Conservation (phyloP, 2,113 vertebrate genomes). For the Isichthys henryi region DNA sequence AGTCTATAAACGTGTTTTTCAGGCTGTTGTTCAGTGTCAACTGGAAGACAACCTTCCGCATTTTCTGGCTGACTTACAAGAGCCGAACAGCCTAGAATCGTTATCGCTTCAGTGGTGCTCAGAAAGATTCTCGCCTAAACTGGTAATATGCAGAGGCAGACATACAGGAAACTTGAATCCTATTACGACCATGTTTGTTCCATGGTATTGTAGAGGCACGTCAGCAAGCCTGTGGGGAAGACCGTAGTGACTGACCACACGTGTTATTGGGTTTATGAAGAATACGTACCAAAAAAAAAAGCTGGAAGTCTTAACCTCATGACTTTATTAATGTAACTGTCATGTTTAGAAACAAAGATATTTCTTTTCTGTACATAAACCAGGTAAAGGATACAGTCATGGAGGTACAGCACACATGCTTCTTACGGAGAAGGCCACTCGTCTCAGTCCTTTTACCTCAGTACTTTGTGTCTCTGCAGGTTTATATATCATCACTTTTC, state of each 20-base stretch:
- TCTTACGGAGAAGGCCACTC: conserved; percentile 23
- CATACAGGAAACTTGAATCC: conserved; percentile 11
- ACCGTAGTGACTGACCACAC: not conserved
- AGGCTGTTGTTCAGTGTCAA: not conserved
- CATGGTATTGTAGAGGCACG: conserved; percentile 37
- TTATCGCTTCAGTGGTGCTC: not conserved
- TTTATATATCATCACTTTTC: conserved; percentile 46
- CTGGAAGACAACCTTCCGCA: not conserved
- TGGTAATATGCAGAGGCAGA: conserved; percentile 24
- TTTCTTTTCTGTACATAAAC: conserved; percentile 12
- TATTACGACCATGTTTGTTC: conserved; percentile 1
- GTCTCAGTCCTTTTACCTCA: conserved; percentile 19
- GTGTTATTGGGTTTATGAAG: not conserved
- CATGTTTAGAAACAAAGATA: conserved; percentile 28
- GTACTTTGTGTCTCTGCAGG: conserved; percentile 26
- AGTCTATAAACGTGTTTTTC: not conserved
- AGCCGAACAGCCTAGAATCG: conserved; percentile 21
- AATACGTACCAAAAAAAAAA: not conserved
- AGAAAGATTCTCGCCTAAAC: not conserved
- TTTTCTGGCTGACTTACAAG: not conserved
- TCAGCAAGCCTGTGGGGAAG: not conserved
- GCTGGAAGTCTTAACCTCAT: not conserved
- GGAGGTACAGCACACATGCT: conserved; percentile 36
- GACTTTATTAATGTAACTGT: conserved; percentile 42
- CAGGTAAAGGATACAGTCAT: conserved; percentile 29